Evolutionary conservation across 2,797 vertebrate species (phyloP).

Genomic region (Clarias laeviceps): DNA sequence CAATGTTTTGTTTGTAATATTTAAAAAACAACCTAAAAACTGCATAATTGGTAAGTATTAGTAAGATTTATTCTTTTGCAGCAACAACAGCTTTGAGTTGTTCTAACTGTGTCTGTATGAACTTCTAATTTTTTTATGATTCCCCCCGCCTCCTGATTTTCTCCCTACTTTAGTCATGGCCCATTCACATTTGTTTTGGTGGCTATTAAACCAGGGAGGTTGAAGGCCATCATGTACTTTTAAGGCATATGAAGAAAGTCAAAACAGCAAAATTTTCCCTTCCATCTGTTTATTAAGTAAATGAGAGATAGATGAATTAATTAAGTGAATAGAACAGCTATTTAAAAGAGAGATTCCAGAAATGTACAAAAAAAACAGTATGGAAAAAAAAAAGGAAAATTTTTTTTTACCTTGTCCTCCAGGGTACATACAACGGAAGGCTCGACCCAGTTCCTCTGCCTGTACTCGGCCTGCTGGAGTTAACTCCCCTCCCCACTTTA

Average conservation of each 20-base stretch:
- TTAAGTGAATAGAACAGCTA: too few species aligned
- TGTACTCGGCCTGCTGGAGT: conserved; percentile 92
- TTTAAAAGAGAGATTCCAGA: not conserved
- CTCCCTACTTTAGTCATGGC: too few species aligned
- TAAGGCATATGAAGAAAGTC: not conserved
- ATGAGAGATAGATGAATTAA: too few species aligned
- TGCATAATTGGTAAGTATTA: not conserved
- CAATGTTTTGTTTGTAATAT: not conserved
- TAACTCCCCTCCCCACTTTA: conserved; percentile 97
- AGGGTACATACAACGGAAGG: conserved; percentile 98
- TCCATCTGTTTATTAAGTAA: not conserved
- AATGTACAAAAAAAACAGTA: not conserved
- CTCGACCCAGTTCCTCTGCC: conserved; percentile 92
- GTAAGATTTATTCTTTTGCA: not conserved
- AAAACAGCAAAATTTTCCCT: not conserved
- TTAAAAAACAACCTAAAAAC: not conserved
- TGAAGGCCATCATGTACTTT: too few species aligned
- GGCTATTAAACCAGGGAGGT: too few species aligned
- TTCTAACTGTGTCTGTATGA: not conserved
- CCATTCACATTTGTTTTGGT: too few species aligned
- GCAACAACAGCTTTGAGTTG: not conserved
- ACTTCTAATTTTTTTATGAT: not conserved
- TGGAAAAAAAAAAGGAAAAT: not conserved
- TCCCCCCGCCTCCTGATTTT: too few species aligned
- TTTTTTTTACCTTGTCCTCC: conserved; percentile 99